A percentile compares a stretch with the other conserved stretches of the same genome.
Conservation (phyloP, 1,140 invertebrate species). For the Zaprionus gabonicus region DNA sequence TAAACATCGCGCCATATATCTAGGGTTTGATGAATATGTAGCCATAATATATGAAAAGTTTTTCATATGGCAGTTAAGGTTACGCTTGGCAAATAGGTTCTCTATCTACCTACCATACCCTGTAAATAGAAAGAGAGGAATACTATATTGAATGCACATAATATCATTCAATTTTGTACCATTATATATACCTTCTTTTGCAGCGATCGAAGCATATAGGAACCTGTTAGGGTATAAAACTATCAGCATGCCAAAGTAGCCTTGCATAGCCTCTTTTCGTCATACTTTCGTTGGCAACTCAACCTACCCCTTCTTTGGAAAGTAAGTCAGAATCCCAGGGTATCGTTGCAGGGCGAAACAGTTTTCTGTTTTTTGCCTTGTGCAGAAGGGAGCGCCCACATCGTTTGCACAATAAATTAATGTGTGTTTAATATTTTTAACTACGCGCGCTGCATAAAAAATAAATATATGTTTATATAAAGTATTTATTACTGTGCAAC, state of each 20-base stretch:
- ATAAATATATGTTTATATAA: constrained; percentile 43
- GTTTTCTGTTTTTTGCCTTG: not conserved
- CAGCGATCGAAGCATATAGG: too few species aligned
- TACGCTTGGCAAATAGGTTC: too few species aligned
- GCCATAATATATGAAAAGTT: too few species aligned
- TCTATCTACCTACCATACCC: not conserved
- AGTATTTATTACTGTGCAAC: constrained; percentile 50
- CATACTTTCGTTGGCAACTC: not conserved
- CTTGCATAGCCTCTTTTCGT: too few species aligned
- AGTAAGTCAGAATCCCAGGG: not conserved
- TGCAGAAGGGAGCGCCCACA: constrained; percentile 13
- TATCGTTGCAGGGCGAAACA: not conserved
- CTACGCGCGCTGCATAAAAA: constrained; percentile 29
- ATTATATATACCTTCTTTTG: too few species aligned
- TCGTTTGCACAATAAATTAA: constrained; percentile 36
- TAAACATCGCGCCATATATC: too few species aligned
- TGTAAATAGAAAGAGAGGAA: not conserved
- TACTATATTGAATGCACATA: too few species aligned
- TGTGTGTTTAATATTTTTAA: constrained; percentile 34
- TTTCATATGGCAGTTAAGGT: too few species aligned
- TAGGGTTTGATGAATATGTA: too few species aligned
- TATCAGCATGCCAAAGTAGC: too few species aligned
- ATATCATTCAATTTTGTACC: too few species aligned
- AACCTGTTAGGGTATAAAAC: too few species aligned
- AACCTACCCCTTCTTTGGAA: not conserved